Percentiles rank a stretch among this genome's conserved stretches.
phyloP scores from a whole-genome alignment of 2,888 invertebrate genomes.

The Drosophila parthenogenetica region DNA sequence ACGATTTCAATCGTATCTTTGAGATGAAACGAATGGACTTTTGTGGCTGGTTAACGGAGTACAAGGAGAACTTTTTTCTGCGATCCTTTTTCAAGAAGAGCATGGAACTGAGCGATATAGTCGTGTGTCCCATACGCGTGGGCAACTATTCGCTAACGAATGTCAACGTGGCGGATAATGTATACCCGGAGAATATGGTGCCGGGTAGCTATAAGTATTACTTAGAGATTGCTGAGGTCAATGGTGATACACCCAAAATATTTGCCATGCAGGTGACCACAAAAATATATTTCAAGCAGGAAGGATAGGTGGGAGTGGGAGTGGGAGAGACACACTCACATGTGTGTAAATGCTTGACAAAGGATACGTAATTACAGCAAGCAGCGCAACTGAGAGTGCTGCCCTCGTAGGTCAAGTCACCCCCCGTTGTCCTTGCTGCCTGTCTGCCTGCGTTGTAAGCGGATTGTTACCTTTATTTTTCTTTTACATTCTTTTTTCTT shows the following conservation, averaged over 20 bases:
- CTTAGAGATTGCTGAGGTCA: constrained; percentile 58
- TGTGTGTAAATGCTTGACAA: constrained; percentile 40
- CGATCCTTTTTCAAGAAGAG: constrained; percentile 49
- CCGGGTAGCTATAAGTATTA: constrained; percentile 63
- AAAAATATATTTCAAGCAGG: constrained; percentile 28
- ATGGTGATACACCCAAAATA: constrained; percentile 59
- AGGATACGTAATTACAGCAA: constrained; percentile 67
- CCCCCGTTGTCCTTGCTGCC: constrained; percentile 11
- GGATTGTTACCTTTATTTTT: constrained; percentile 58
- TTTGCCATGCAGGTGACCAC: constrained; percentile 67
- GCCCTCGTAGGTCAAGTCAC: constrained; percentile 30
- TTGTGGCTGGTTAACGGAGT: constrained; percentile 58
- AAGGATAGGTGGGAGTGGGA: background rate
- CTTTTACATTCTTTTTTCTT: background rate
- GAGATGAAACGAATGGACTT: constrained; percentile 54
- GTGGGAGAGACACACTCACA: background rate
- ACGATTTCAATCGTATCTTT: constrained; percentile 37
- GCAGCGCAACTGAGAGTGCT: constrained; percentile 40
- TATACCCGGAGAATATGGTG: constrained; percentile 37
- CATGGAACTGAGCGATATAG: constrained; percentile 25
- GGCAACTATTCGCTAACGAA: constrained; percentile 56
- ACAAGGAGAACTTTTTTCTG: constrained; percentile 29
- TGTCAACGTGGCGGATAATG: constrained; percentile 34
- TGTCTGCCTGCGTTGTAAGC: constrained; percentile 54
- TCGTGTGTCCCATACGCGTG: constrained; percentile 54